Evolutionary conservation across 2,113 vertebrate species (phyloP).

Genomic region (Pachypanchax playfairii): DNA sequence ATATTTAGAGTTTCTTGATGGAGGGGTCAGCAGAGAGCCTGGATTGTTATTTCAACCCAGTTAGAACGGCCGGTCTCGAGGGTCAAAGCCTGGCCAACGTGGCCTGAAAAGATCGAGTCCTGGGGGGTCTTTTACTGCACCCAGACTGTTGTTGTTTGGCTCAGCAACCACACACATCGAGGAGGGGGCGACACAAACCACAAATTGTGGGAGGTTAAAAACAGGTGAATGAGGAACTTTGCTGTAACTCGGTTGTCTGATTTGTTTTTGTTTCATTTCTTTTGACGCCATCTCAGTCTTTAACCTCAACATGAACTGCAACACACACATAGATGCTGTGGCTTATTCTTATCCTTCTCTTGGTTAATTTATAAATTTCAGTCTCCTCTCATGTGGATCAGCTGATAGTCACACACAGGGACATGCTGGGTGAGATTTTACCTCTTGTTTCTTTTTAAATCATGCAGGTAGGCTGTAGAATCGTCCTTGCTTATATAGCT

Average conservation of each 20-base stretch:
- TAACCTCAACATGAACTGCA: neutral
- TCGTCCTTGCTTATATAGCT: too few relatives aligned
- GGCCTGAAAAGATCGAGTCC: conserved; percentile 56
- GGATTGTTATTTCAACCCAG: conserved; percentile 69
- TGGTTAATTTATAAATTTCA: conserved; percentile 31
- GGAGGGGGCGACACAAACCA: conserved; percentile 64
- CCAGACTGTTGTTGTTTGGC: conserved; percentile 69
- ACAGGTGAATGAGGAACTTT: conserved; percentile 58
- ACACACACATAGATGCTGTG: neutral
- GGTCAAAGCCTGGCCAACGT: conserved; percentile 61
- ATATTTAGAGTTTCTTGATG: conserved; percentile 56
- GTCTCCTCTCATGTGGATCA: conserved; percentile 29
- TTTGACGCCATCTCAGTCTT: neutral
- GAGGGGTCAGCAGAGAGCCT: conserved; percentile 46
- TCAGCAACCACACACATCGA: conserved; percentile 62
- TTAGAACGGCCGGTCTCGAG: conserved; percentile 48
- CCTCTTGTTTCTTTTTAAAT: too few relatives aligned
- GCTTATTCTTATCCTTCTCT: conserved; percentile 16
- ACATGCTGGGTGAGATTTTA: neutral
- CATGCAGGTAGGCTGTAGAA: neutral
- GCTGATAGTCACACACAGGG: conserved; percentile 27
- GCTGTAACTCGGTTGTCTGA: neutral
- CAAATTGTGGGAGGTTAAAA: conserved; percentile 67
- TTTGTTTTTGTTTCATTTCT: conserved; percentile 8
- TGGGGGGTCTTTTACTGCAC: conserved; percentile 57